phyloP scores from a whole-genome alignment of 2,888 invertebrate genomes.

The Conchocele bisecta region DNA sequence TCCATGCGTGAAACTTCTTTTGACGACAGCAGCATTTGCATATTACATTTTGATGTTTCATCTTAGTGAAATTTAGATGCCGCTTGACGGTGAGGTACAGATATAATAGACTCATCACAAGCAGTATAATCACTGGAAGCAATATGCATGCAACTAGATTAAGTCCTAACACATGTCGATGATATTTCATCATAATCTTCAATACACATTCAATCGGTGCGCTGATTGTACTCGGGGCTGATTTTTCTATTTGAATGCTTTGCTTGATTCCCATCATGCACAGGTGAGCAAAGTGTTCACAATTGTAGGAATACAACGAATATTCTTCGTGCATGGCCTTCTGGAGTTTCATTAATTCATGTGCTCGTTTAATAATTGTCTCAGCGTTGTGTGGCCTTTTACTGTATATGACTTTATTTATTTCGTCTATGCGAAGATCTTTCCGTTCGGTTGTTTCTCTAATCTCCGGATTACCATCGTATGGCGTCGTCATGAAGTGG shows the following conservation, averaged over 20 bases:
- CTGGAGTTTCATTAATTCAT: neutral
- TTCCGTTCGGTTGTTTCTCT: constrained; percentile 1
- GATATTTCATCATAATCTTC: too few species aligned
- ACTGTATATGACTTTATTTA: neutral
- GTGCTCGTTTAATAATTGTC: constrained; percentile 1
- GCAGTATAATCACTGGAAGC: neutral
- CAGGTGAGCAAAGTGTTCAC: constrained; percentile 4
- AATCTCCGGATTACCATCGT: neutral
- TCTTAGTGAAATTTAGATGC: neutral
- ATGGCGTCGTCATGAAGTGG: constrained; percentile 10
- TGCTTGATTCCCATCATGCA: neutral
- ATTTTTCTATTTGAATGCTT: constrained; percentile 2
- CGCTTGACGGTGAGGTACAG: neutral
- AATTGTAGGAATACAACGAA: neutral
- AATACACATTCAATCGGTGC: too few species aligned
- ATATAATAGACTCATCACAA: neutral
- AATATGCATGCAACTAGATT: too few species aligned
- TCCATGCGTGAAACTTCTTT: neutral
- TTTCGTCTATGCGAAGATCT: neutral
- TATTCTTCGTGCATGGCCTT: neutral
- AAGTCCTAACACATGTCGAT: too few species aligned
- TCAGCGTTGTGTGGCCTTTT: neutral
- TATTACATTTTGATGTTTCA: neutral
- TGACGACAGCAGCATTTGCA: neutral
- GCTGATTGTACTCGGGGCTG: too few species aligned